Evolutionary conservation across 2,113 vertebrate species (phyloP), one percentile per base, ranked within the genome.

Genomic region (Callipepla californica): DNA sequence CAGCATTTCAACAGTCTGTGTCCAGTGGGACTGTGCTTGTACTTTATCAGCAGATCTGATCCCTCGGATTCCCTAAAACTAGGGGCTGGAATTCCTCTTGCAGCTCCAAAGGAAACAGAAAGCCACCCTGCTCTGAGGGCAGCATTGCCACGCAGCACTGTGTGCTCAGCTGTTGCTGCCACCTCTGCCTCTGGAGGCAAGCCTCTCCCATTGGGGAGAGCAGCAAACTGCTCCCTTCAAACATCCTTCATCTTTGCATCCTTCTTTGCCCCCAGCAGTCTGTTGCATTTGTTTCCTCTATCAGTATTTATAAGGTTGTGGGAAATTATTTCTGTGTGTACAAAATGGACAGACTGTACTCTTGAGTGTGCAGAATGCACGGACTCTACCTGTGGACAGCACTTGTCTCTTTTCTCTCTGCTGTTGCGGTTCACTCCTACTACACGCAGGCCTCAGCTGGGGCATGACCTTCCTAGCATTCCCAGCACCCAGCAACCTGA

Each of bases 31-130:
- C 58, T 73, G n/a, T 84, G 80, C 17, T 69, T 79, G 85, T 77
- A 45, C 44, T 95, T 92, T 95, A 95, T 94, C 92, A 85, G 95
- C 90, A 93, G 92, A 96, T 87, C 8, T 44, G 26, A 86, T 92
- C 89, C 87, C 95, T 92, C 89, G 90, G 89, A 74, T 92, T 50
- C 51, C 50, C 83, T 70, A 65, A 25, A 95, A 73, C 87, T 58
- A 90, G 76, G 73, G 44, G 26, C 30, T 95, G 81, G 69, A 59
- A 90, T 94, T 97, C 87, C 92, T 96, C 32, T 32, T 93, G 85
- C 90, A 87, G 91, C 65, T 83, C 63, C 72, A 69, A 45, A 55
- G 66, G 87, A 62, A 77, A 26, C 84, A 87, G 93, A 87, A 97
- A 96, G 55, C 0, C 9, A 94, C 53, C 53, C 38, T 55, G 21